Conservation (phyloP, 2,888 invertebrate genomes). For the Limnephilus lunatus region DNA sequence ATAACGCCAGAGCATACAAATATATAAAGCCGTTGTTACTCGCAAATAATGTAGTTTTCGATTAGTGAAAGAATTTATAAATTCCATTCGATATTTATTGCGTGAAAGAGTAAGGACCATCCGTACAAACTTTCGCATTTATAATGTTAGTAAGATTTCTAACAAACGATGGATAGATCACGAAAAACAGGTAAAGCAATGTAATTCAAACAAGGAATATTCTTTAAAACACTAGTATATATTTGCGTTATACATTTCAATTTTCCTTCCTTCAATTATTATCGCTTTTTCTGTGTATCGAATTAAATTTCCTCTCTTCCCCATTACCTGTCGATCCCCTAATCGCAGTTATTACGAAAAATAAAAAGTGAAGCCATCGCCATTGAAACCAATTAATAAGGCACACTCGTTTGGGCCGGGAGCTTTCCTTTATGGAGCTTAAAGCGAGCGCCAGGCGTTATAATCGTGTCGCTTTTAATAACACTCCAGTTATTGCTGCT, state of each 20-base stretch:
- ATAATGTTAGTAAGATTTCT: too few relatives aligned
- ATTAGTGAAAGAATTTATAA: too few relatives aligned
- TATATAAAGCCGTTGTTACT: too few relatives aligned
- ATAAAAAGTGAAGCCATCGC: slow-evolving; percentile 20
- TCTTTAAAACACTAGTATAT: not conserved
- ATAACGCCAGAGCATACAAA: too few relatives aligned
- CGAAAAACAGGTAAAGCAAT: too few relatives aligned
- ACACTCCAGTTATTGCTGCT: not conserved
- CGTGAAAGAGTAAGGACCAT: too few relatives aligned
- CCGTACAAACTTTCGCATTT: too few relatives aligned
- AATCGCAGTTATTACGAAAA: slow-evolving; percentile 16
- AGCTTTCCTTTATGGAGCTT: slow-evolving; percentile 27
- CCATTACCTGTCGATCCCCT: slow-evolving; percentile 9
- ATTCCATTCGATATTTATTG: too few relatives aligned
- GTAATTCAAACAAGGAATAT: too few relatives aligned
- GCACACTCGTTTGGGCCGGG: not conserved
- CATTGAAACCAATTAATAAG: slow-evolving; percentile 33
- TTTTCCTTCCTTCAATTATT: not conserved
- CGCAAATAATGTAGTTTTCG: too few relatives aligned
- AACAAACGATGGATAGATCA: too few relatives aligned
- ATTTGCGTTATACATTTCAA: not conserved
- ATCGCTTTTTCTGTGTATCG: not conserved
- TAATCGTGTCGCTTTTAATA: slow-evolving; percentile 32
- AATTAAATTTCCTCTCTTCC: not conserved
- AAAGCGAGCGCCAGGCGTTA: slow-evolving; percentile 21